A percentile compares a stretch with the other conserved stretches of the same genome.
Evolutionary conservation across 2,888 invertebrate species (phyloP).

Genomic region (Orchesella flavescens): DNA sequence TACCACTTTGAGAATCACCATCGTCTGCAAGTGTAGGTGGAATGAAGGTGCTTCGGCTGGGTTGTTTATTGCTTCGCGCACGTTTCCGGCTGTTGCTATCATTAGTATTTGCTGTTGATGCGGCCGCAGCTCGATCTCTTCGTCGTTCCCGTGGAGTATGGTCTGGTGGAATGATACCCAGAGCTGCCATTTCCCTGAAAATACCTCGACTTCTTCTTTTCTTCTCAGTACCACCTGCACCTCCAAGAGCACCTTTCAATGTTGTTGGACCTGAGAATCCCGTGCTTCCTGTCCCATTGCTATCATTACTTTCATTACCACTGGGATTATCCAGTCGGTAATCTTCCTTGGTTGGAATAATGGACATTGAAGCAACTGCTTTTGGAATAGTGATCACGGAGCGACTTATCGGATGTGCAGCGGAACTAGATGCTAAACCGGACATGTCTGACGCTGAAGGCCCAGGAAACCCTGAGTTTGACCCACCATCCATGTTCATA

Average conservation of each 20-base stretch:
- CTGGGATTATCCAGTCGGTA: constrained; percentile 75
- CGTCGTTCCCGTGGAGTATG: constrained; percentile 65
- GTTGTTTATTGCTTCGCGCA: constrained; percentile 67
- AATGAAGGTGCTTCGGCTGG: constrained; percentile 70
- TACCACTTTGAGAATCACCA: constrained; percentile 52
- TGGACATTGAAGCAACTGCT: constrained; percentile 90
- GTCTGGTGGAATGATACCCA: constrained; percentile 70
- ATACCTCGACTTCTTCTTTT: constrained; percentile 76
- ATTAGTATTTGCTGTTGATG: constrained; percentile 9
- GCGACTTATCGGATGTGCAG: constrained; percentile 77
- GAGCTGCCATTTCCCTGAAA: constrained; percentile 70
- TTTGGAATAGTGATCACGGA: constrained; percentile 89
- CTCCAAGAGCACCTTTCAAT: constrained; percentile 9
- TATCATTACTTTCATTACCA: constrained; percentile 37
- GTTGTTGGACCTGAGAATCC: not conserved
- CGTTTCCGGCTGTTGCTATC: constrained; percentile 75
- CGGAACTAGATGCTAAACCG: constrained; percentile 76
- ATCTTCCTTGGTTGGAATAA: constrained; percentile 89
- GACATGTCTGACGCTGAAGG: constrained; percentile 4
- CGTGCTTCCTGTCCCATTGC: constrained; percentile 4
- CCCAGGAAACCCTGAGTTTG: constrained; percentile 76
- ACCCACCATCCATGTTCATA: constrained; percentile 87
- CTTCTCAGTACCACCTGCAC: constrained; percentile 70
- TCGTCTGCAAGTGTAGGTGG: constrained; percentile 70
- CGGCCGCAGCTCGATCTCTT: constrained; percentile 56